phyloP scores from a whole-genome alignment of 2,113 vertebrate genomes.

The Ascaphus truei region DNA sequence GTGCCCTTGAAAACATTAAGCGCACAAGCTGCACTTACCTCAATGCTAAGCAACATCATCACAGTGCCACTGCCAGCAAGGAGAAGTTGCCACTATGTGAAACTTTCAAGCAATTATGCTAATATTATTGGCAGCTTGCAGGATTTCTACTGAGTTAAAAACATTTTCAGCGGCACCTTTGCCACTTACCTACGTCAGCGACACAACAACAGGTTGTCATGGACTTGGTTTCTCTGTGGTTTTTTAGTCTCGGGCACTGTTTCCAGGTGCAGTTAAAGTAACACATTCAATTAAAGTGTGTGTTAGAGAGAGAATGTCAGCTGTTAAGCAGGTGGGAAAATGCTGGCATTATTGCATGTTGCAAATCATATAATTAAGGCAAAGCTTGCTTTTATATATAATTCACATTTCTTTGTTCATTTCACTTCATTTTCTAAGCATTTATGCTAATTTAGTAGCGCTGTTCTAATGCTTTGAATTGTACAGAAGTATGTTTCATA shows the following conservation, averaged over 20 bases:
- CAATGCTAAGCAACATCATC: too few relatives aligned
- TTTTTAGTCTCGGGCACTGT: too few relatives aligned
- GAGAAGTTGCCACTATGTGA: neutral
- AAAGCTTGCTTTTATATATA: conserved; percentile 5
- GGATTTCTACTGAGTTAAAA: neutral
- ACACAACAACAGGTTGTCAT: neutral
- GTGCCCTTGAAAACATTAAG: too few relatives aligned
- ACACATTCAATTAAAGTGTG: neutral
- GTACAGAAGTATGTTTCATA: too few relatives aligned
- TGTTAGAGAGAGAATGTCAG: neutral
- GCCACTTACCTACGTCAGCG: neutral
- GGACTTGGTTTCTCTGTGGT: neutral
- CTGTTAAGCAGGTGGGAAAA: conserved; percentile 12
- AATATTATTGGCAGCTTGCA: neutral
- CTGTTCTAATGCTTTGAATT: too few relatives aligned
- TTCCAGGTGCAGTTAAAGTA: neutral
- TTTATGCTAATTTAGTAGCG: conserved; percentile 18
- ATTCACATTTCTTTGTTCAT: conserved; percentile 3
- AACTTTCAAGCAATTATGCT: conserved; percentile 14
- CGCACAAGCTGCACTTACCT: too few relatives aligned
- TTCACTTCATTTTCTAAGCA: conserved; percentile 1
- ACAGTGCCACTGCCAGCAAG: too few relatives aligned
- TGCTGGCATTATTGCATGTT: conserved; percentile 6
- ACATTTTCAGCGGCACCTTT: neutral
- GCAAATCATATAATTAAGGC: conserved; percentile 28